Percentiles rank a stretch among this genome's conserved stretches.
Evolutionary conservation across 2,797 vertebrate genomes (phyloP).

Genomic region (Peromyscus aztecus): DNA sequence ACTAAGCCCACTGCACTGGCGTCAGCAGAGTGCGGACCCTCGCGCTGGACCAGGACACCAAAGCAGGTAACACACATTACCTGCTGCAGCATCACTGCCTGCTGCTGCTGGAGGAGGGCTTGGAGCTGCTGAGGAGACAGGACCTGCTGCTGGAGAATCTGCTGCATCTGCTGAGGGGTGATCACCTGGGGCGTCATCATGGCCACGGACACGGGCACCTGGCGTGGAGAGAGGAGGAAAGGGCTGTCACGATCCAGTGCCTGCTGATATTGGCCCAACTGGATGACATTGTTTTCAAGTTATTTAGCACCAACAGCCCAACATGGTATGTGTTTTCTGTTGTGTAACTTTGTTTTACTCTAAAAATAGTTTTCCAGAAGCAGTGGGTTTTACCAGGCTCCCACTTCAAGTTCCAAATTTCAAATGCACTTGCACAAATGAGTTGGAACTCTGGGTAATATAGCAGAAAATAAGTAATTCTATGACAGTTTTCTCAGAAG

Average conservation of each 20-base stretch:
- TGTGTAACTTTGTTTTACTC: constrained; percentile 70
- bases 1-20: not conserved
- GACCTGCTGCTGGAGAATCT: constrained; percentile 99
- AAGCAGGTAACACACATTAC: constrained; percentile 91
- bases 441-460: constrained; percentile 75
- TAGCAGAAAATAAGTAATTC: constrained; percentile 85
- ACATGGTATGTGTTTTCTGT: constrained; percentile 75
- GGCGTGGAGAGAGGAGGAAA: constrained; percentile 72
- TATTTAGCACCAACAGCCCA: constrained; percentile 70
- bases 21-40: not conserved
- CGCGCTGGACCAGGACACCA: constrained; percentile 75
- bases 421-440: constrained; percentile 72
- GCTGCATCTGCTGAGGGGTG: constrained; percentile 99
- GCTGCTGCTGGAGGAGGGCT: constrained; percentile 98
- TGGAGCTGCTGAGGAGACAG: constrained; percentile 99
- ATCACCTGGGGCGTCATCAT: constrained; percentile 99
- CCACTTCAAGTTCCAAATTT: constrained; percentile 73
- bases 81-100: constrained; percentile 99
- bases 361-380: constrained; percentile 81
- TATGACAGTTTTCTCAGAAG: constrained; percentile 75
- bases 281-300: constrained; percentile 57
- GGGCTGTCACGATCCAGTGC: constrained; percentile 54
- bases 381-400: constrained; percentile 79
- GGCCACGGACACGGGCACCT: constrained; percentile 99
- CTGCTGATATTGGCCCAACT: constrained; percentile 25